phyloP scores from a whole-genome alignment of 2,888 invertebrate genomes.

The Drosophila kambysellisi region DNA sequence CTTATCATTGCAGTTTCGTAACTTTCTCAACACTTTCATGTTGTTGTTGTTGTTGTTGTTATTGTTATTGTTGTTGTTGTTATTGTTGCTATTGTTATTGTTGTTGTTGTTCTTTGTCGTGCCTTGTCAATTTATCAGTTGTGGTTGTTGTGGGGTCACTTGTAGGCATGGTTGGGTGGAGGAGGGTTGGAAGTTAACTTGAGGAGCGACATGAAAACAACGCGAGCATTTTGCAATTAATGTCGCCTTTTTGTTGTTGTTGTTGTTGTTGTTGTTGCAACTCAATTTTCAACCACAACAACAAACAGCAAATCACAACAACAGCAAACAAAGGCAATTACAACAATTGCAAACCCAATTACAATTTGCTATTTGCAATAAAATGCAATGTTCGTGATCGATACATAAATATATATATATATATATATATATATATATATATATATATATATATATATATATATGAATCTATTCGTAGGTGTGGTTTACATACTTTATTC shows the following conservation, averaged over 20 bases:
- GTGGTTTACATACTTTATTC: conserved; percentile 58
- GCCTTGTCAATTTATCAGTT: conserved; percentile 61
- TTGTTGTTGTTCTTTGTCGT: conserved; percentile 49
- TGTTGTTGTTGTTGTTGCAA: conserved; percentile 23
- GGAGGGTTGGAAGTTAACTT: conserved; percentile 10
- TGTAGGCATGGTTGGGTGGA: not conserved
- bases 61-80: conserved; percentile 22
- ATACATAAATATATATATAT: conserved; percentile 34
- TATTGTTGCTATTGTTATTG: conserved; percentile 20
- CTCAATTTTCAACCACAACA: conserved; percentile 42
- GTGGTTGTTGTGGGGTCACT: not conserved
- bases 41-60: conserved; percentile 26
- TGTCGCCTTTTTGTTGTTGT: conserved; percentile 38
- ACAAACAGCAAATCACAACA: conserved; percentile 3
- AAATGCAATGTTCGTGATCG: conserved; percentile 67
- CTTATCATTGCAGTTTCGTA: conserved; percentile 51
- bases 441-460: conserved; percentile 14
- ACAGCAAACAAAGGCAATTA: conserved; percentile 51
- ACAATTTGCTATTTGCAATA: conserved; percentile 68
- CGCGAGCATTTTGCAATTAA: conserved; percentile 66
- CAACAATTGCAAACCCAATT: conserved; percentile 66
- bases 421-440: conserved; percentile 11
- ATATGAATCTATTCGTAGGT: conserved; percentile 37
- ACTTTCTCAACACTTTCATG: conserved; percentile 56
- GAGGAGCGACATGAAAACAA: conserved; percentile 59